These are phyloP conservation scores for Caradrina kadenii DNA, from an alignment of 2,888 invertebrate genomes.

Conservation along the genomic window DNA sequence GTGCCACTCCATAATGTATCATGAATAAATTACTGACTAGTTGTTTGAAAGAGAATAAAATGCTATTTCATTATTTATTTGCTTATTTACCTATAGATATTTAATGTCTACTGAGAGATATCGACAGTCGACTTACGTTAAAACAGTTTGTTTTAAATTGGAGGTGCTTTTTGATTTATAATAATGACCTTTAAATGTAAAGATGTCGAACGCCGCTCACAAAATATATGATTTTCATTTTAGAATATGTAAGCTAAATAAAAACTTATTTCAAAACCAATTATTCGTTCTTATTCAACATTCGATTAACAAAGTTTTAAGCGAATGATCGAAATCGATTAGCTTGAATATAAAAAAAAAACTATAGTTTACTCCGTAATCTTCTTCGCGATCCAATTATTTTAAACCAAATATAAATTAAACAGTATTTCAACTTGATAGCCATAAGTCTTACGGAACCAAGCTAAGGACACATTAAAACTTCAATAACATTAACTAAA, in stretches of 20 bases:
- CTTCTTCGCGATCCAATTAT: not conserved
- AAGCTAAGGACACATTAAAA: constrained; percentile 42
- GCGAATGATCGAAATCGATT: constrained; percentile 19
- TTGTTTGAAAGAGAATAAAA: constrained; percentile 55
- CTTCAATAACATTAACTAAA: constrained; percentile 49
- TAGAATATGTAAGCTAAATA: constrained; percentile 4
- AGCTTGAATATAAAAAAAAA: constrained; percentile 7
- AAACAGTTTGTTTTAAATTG: constrained; percentile 1
- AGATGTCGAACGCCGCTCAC: not conserved
- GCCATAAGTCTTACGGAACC: constrained; percentile 12
- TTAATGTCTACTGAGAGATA: constrained; percentile 6
- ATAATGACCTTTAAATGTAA: not conserved
- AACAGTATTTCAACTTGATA: constrained; percentile 14
- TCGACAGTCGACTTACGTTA: constrained; percentile 4
- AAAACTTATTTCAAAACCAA: constrained; percentile 18
- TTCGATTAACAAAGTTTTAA: constrained; percentile 28
- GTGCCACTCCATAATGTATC: constrained; percentile 55
- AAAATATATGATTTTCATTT: constrained; percentile 8
- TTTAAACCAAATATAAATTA: constrained; percentile 4
- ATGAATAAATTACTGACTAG: constrained; percentile 63
- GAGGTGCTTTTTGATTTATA: constrained; percentile 8
- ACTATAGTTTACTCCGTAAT: not conserved
- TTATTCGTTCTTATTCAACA: constrained; percentile 8
- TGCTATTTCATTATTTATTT: constrained; percentile 50
- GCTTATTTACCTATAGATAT: constrained; percentile 31